Percentiles rank a stretch among this genome's conserved stretches.
These are phyloP conservation scores for Penaeus vannamei DNA, from an alignment of 1,140 invertebrate genomes.

Conservation along the genomic window DNA sequence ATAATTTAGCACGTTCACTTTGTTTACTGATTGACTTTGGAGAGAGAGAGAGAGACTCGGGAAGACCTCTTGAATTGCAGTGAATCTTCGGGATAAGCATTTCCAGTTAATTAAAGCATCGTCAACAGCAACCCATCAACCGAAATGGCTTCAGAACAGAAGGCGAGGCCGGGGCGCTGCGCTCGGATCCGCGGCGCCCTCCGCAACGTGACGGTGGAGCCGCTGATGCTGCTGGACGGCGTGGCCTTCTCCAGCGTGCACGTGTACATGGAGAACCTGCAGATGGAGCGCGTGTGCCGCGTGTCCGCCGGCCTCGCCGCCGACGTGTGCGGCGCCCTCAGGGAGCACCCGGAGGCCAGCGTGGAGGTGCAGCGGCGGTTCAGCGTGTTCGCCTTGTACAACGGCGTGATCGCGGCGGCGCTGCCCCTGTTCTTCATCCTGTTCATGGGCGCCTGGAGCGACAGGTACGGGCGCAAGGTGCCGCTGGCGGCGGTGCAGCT, in stretches of 20 bases:
- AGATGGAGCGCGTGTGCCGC: slow-evolving; percentile 56
- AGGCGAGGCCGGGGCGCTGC: neutral
- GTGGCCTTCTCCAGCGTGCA: slow-evolving; percentile 57
- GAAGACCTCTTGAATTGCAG: neutral
- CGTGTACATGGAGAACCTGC: slow-evolving; percentile 60
- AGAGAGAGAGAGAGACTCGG: neutral
- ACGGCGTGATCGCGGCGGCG: slow-evolving; percentile 54
- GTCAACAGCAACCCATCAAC: no score
- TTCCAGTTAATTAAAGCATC: no score
- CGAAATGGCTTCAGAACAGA: neutral
- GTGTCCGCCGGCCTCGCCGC: slow-evolving; percentile 9
- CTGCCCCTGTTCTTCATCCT: slow-evolving; percentile 60
- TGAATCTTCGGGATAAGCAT: neutral
- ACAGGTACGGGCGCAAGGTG: slow-evolving; percentile 59
- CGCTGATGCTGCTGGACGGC: slow-evolving; percentile 53
- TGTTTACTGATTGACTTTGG: neutral
- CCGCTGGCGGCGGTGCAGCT: slow-evolving; percentile 53
- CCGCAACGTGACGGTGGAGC: slow-evolving; percentile 43
- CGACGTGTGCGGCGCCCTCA: slow-evolving; percentile 43
- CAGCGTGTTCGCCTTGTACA: slow-evolving; percentile 56
- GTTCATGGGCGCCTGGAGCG: slow-evolving; percentile 62
- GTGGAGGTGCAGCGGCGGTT: slow-evolving; percentile 51
- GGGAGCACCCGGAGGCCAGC: slow-evolving; percentile 39
- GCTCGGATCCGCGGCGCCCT: neutral
- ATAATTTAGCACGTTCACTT: neutral